phyloP scores from a whole-genome alignment of 2,888 invertebrate genomes.

The Cataglyphis cursor region DNA sequence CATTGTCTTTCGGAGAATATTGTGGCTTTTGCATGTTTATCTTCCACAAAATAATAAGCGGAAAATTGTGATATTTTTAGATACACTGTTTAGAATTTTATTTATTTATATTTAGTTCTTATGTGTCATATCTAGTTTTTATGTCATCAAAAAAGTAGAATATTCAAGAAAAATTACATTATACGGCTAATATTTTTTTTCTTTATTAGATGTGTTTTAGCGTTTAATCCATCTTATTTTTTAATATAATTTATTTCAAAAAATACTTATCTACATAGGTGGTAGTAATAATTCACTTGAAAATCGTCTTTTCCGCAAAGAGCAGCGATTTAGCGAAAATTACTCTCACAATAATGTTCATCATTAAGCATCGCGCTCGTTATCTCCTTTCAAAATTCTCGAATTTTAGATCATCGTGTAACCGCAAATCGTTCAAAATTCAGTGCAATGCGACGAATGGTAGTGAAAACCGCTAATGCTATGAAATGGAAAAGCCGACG shows the following conservation, averaged over 20 bases:
- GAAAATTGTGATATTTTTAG: not conserved
- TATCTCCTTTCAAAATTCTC: conserved; percentile 47
- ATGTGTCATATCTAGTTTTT: not conserved
- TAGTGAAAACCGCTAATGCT: conserved; percentile 46
- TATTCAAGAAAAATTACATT: not conserved
- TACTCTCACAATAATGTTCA: not conserved
- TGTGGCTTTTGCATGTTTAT: not conserved
- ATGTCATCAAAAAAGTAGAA: not conserved
- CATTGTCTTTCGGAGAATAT: not conserved
- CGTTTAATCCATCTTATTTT: not conserved
- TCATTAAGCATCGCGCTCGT: conserved; percentile 26
- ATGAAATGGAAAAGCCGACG: conserved; percentile 52
- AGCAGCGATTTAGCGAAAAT: not conserved
- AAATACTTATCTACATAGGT: not conserved
- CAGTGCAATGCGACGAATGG: conserved; percentile 24
- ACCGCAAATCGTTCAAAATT: conserved; percentile 50
- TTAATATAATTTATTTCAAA: not conserved
- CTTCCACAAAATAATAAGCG: not conserved
- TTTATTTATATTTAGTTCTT: not conserved
- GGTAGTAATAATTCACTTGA: not conserved
- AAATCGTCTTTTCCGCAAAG: not conserved
- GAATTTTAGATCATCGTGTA: conserved; percentile 30
- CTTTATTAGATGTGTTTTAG: not conserved
- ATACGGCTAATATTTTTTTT: not conserved
- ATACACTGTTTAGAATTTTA: not conserved